Conservation (phyloP, 2,888 invertebrate genomes). For the Deroplatys truncata region DNA sequence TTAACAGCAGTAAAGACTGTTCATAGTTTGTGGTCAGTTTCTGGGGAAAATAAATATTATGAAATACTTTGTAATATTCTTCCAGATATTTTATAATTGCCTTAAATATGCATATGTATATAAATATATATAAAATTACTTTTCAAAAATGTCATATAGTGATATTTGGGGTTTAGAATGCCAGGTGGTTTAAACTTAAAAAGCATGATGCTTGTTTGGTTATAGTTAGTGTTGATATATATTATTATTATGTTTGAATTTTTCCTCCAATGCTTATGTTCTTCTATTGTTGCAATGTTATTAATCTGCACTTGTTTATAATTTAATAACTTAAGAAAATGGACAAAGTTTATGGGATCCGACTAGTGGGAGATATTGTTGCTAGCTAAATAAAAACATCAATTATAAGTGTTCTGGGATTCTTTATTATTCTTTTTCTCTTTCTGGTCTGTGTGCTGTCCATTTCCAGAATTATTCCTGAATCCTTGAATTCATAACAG, state of each 20-base stretch:
- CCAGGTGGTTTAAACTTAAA: background rate
- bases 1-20: background rate
- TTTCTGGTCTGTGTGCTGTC: background rate
- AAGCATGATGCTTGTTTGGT: background rate
- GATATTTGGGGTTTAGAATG: background rate
- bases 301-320: background rate
- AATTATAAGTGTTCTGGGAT: conserved; percentile 5
- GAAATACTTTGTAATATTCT: background rate
- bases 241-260: background rate
- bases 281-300: background rate
- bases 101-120: background rate
- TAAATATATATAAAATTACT: background rate
- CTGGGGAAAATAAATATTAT: background rate
- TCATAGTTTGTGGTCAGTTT: background rate
- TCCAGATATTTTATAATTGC: background rate
- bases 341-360: conserved; percentile 31
- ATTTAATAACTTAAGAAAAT: conserved; percentile 9
- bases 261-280: background rate
- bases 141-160: background rate
- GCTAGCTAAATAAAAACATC: conserved; percentile 33
- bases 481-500: background rate
- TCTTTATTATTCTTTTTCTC: background rate
- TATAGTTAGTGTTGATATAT: background rate
- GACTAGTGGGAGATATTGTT: conserved; percentile 33
- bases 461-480: background rate